Percentiles rank a stretch among this genome's conserved stretches.
phyloP scores from a whole-genome alignment of 1,140 invertebrate species.

The Antheraea pernyi region DNA sequence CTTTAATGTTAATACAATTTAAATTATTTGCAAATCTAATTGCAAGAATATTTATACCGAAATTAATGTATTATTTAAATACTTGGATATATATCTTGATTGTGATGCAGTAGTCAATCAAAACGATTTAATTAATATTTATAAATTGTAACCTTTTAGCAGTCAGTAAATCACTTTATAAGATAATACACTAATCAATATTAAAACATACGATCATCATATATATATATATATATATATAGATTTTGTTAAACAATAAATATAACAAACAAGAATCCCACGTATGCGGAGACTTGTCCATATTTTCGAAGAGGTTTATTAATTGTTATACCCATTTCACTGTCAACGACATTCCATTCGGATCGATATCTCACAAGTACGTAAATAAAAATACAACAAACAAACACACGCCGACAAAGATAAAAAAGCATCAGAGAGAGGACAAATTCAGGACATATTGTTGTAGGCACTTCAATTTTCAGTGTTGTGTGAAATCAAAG shows the following conservation, averaged over 20 bases:
- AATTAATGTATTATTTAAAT: too few relatives aligned
- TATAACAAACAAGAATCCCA: slow-evolving; percentile 32
- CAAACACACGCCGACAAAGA: slow-evolving; percentile 60
- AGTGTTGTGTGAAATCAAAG: slow-evolving; percentile 75
- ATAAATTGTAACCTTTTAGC: too few relatives aligned
- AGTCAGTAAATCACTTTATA: too few relatives aligned
- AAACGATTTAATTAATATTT: too few relatives aligned
- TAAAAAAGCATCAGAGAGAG: slow-evolving; percentile 55
- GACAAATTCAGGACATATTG: slow-evolving; percentile 61
- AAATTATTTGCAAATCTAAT: neutral
- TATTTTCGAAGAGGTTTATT: slow-evolving; percentile 61
- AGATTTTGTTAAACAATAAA: slow-evolving; percentile 6
- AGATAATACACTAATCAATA: too few relatives aligned
- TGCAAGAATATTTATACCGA: too few relatives aligned
- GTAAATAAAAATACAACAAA: slow-evolving; percentile 47
- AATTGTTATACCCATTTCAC: slow-evolving; percentile 74
- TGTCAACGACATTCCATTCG: slow-evolving; percentile 66
- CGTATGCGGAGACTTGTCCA: slow-evolving; percentile 53
- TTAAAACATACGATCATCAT: too few relatives aligned
- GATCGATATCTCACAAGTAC: slow-evolving; percentile 52
- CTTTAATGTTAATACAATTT: neutral
- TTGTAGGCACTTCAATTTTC: slow-evolving; percentile 69
- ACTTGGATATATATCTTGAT: too few relatives aligned
- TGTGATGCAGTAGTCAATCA: too few relatives aligned
- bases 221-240: neutral